Evolutionary conservation across 2,888 invertebrate genomes (phyloP), one percentile per base, ranked within the genome.

Genomic region (Melipona bicolor): DNA sequence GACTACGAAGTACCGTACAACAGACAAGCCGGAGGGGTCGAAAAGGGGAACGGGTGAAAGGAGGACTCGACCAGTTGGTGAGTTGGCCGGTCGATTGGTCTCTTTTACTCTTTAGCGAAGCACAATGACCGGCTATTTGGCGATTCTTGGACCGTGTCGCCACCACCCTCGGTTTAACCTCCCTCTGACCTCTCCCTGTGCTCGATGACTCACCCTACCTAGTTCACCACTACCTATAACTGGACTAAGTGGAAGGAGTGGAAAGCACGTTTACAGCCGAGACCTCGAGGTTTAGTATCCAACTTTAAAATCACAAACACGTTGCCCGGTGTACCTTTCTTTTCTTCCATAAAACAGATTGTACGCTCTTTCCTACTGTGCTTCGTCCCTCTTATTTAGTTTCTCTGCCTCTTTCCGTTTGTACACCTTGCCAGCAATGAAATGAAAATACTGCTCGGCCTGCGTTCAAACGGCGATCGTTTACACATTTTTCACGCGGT

Each of bases 81-180:
- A 43, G 71, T 36, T 62, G 62, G 50, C 19, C 50, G 68, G 67
- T 52, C 74, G 79, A 75, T 69, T 56, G 56, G 70, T 82, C 86
- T 79, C 86, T 87, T 91, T 90, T 87, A 79, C 79, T 85, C 86
- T 86, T 87, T 85, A 85, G 67, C 78, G 61, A 72, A 75, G 80
- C 81, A 89, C 89, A 90, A 90, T 89, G 86, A 77, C 82, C 79
- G 79, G 77, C 85, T 83, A 88, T 90, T 91, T 87, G 73, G 81
- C 83, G 76, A 76, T 87, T 87, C 83, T 86, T 70, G 85, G 73
- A 84, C 79, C 77, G 19, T 54, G 49, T 80, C 64, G 67, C 61
- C 61, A 50, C 75, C 68, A 56, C 80, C 77, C 69, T 64, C 75
- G 70, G 52, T 56, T 67, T 62, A 64, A 72, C 74, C 68, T 77